Conservation (phyloP, 2,797 vertebrate genomes). For the Delichon dasypus region DNA sequence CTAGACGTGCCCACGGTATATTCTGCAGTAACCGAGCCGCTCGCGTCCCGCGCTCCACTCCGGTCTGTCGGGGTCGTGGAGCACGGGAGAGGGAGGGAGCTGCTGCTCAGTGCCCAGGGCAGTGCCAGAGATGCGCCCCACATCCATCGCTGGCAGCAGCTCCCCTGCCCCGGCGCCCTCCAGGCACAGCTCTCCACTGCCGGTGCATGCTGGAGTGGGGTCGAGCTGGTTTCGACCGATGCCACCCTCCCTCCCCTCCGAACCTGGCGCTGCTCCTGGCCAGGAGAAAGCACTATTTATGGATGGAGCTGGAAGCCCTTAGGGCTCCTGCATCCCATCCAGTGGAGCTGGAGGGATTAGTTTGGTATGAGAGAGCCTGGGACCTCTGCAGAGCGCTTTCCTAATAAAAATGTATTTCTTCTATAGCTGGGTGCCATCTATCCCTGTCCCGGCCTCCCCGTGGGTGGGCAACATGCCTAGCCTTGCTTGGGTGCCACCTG, state of each 20-base stretch:
- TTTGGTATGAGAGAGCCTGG: constrained; percentile 55
- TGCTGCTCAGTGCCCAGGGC: not conserved
- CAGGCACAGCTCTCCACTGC: not conserved
- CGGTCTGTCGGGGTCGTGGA: not conserved
- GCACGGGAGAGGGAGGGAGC: not conserved
- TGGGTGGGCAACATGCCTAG: rapidly evolving
- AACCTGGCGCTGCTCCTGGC: not conserved
- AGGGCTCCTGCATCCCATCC: not conserved
- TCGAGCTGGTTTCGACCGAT: constrained; percentile 67
- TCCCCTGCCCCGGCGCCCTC: not conserved
- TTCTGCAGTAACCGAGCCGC: constrained; percentile 78
- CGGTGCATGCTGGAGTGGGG: not conserved
- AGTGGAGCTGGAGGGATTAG: not conserved
- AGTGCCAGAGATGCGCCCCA: not conserved
- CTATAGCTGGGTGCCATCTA: not conserved
- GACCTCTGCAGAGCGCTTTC: constrained; percentile 57
- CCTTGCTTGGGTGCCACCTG: not conserved
- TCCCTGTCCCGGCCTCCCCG: rapidly evolving
- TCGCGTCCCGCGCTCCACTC: constrained; percentile 76
- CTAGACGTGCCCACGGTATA: constrained; percentile 79
- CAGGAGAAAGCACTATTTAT: not conserved
- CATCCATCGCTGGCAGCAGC: not conserved
- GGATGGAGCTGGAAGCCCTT: not conserved
- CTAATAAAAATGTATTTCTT: constrained; percentile 68
- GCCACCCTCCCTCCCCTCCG: not conserved